Conservation (phyloP, 2,113 vertebrate genomes). For the Corydoras sp. region DNA sequence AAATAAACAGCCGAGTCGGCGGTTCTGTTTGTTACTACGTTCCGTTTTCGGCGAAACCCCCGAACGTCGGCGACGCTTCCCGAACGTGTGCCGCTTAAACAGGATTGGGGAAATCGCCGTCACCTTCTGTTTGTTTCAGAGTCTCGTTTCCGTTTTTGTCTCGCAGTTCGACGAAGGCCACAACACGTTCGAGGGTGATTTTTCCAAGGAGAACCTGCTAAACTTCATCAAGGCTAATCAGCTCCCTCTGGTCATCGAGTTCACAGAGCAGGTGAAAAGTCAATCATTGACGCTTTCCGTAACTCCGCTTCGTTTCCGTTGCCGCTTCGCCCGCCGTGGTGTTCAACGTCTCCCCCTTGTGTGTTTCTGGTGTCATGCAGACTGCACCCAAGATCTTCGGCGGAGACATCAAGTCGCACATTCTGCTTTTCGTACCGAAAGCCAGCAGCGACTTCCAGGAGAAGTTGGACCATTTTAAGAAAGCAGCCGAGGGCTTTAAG, state of each 20-base stretch:
- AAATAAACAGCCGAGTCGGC: background rate
- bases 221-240: conserved; percentile 90
- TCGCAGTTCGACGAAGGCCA: conserved; percentile 91
- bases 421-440: conserved; percentile 91
- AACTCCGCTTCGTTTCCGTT: no score
- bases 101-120: no score
- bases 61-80: no score
- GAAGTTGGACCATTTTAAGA: conserved; percentile 89
- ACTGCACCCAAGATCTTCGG: conserved; percentile 97
- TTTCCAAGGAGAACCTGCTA: conserved; percentile 80
- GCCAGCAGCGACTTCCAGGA: conserved; percentile 74
- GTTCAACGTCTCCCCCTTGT: background rate
- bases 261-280: conserved; percentile 86
- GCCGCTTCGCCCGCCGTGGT: no score
- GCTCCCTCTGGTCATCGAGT: conserved; percentile 94
- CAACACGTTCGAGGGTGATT: conserved; percentile 84
- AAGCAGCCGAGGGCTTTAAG: conserved; percentile 82
- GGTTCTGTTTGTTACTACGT: no score
- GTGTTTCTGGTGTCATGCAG: conserved; percentile 53
- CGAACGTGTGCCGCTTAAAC: no score
- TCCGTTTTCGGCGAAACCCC: no score
- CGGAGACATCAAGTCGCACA: conserved; percentile 97
- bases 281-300: no score
- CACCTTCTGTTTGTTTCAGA: no score
- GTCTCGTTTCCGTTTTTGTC: background rate